Conservation (phyloP, 1,140 invertebrate species). For the Trichonephila clavipes region DNA sequence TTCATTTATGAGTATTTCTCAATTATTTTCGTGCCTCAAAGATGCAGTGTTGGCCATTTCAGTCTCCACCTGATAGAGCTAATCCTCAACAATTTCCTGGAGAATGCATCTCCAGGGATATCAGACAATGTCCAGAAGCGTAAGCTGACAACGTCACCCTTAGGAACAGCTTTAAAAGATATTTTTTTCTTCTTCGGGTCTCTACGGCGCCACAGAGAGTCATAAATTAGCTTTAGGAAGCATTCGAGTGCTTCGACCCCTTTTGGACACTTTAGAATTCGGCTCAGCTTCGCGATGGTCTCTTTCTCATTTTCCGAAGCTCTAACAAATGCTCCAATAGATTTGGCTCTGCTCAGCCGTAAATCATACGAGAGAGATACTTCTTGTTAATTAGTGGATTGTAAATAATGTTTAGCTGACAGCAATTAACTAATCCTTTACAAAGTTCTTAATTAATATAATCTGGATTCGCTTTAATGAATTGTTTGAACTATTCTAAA, state of each 20-base stretch:
- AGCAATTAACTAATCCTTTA: not conserved
- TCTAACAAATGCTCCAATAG: not conserved
- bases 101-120: slow-evolving; percentile 35
- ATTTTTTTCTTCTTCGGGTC: slow-evolving; percentile 14
- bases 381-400: not conserved
- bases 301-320: not conserved
- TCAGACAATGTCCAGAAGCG: slow-evolving; percentile 40
- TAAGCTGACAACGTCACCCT: slow-evolving; percentile 35
- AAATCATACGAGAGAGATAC: not conserved
- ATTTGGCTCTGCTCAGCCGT: not conserved
- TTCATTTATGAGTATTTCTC: not conserved
- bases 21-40: slow-evolving; percentile 24
- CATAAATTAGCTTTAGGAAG: slow-evolving; percentile 41
- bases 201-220: slow-evolving; percentile 12
- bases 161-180: slow-evolving; percentile 44
- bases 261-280: slow-evolving; percentile 1
- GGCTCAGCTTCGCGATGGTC: not conserved
- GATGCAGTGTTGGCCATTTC: not conserved
- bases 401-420: not conserved
- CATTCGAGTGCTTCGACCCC: not conserved
- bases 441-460: not conserved
- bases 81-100: slow-evolving; percentile 56
- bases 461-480: not conserved
- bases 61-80: slow-evolving; percentile 34
- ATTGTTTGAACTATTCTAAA: not conserved